Evolutionary conservation across 2,888 invertebrate genomes (phyloP).

Genomic region (Meganola albula): DNA sequence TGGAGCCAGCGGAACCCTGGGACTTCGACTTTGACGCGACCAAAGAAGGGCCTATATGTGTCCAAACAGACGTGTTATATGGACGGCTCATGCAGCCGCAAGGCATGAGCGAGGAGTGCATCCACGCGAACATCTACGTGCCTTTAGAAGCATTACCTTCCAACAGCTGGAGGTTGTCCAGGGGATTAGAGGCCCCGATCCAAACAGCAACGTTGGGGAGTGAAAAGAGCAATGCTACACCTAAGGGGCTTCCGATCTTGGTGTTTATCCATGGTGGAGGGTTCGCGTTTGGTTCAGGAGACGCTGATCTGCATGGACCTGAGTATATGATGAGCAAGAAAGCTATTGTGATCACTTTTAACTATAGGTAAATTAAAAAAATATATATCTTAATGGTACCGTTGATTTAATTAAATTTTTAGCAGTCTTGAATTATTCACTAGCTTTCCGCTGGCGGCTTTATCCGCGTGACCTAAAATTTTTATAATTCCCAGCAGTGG

Average conservation of each 20-base stretch:
- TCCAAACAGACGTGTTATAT: constrained; percentile 73
- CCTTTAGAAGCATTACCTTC: constrained; percentile 39
- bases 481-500: too few species aligned
- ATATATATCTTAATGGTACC: too few species aligned
- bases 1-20: constrained; percentile 73
- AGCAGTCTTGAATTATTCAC: too few species aligned
- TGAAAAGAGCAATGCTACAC: constrained; percentile 10
- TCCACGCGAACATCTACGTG: constrained; percentile 60
- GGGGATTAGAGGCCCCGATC: constrained; percentile 27
- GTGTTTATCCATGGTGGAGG: constrained; percentile 69
- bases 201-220: constrained; percentile 6
- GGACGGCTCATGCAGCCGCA: constrained; percentile 37
- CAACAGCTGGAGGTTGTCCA: constrained; percentile 9
- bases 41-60: constrained; percentile 78
- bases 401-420: too few species aligned
- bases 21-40: constrained; percentile 71
- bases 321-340: constrained; percentile 54
- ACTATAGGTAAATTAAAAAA: constrained; percentile 64
- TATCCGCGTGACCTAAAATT: too few species aligned
- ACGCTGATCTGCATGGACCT: constrained; percentile 57
- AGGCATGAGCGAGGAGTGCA: constrained; percentile 54
- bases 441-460: too few species aligned
- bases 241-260: constrained; percentile 51
- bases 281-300: constrained; percentile 62
- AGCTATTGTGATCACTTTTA: constrained; percentile 64